phyloP scores from a whole-genome alignment of 2,888 invertebrate genomes.

The Synanthedon andrenaeformis region DNA sequence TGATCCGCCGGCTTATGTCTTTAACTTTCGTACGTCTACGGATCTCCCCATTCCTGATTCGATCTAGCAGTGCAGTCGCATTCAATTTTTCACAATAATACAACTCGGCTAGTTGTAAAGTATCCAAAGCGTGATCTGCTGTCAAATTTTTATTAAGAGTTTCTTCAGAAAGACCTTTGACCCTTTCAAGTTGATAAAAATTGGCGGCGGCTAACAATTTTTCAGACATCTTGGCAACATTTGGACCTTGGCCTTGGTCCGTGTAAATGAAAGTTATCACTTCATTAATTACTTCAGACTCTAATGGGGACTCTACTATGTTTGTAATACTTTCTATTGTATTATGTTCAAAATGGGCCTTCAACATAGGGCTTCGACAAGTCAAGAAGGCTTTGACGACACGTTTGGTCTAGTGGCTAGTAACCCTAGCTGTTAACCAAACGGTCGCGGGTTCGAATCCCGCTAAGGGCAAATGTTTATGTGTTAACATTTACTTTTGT shows the following conservation, averaged over 20 bases:
- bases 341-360: constrained; percentile 59
- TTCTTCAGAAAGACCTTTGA: constrained; percentile 55
- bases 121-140: constrained; percentile 60
- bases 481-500: too few species aligned
- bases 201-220: constrained; percentile 55
- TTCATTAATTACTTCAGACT: constrained; percentile 48
- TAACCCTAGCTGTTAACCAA: too few species aligned
- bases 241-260: constrained; percentile 54
- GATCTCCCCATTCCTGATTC: too few species aligned
- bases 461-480: too few species aligned
- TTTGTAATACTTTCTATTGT: constrained; percentile 53
- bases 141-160: constrained; percentile 55
- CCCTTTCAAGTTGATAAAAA: constrained; percentile 48
- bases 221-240: constrained; percentile 53
- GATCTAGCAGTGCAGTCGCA: too few species aligned
- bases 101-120: constrained; percentile 50
- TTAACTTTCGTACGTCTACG: too few species aligned
- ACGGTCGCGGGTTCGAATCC: too few species aligned
- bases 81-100: constrained; percentile 49
- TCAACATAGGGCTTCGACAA: constrained; percentile 50
- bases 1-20: too few species aligned
- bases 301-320: constrained; percentile 45
- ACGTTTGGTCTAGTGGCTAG: too few species aligned
- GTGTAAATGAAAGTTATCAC: constrained; percentile 55
- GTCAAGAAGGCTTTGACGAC: constrained; percentile 55